Evolutionary conservation across 2,113 vertebrate genomes (phyloP).

Genomic region (Cyanoderma ruficeps): DNA sequence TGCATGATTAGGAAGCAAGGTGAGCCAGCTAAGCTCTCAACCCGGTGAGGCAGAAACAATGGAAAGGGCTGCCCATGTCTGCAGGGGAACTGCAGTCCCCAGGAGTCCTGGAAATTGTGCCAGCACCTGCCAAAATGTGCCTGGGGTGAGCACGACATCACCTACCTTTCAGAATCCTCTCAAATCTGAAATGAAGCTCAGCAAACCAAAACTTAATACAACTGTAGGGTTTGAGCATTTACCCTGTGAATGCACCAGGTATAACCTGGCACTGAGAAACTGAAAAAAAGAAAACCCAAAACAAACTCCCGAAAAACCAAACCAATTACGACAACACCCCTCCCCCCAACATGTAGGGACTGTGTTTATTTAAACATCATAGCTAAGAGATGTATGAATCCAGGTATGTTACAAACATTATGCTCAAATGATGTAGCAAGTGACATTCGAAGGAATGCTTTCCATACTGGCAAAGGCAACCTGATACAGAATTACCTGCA

Average conservation of each 20-base stretch:
- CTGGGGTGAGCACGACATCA: background rate
- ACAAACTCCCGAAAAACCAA: background rate
- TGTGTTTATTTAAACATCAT: background rate
- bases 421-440: background rate
- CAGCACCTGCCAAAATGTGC: background rate
- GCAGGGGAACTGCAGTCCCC: background rate
- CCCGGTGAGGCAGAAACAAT: background rate
- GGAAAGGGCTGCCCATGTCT: background rate
- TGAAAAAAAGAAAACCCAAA: background rate
- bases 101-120: background rate
- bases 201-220: background rate
- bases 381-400: background rate
- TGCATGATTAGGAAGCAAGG: background rate
- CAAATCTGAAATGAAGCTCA: background rate
- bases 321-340: background rate
- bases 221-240: background rate
- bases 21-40: background rate
- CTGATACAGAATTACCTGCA: background rate
- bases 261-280: background rate
- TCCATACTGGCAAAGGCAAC: background rate
- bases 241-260: background rate
- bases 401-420: background rate
- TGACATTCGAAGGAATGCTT: background rate
- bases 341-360: rapidly evolving
- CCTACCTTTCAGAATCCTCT: background rate